Evolutionary conservation across 2,113 vertebrate species (phyloP), one percentile per base, ranked within the genome.

Genomic region (Alethe diademata): DNA sequence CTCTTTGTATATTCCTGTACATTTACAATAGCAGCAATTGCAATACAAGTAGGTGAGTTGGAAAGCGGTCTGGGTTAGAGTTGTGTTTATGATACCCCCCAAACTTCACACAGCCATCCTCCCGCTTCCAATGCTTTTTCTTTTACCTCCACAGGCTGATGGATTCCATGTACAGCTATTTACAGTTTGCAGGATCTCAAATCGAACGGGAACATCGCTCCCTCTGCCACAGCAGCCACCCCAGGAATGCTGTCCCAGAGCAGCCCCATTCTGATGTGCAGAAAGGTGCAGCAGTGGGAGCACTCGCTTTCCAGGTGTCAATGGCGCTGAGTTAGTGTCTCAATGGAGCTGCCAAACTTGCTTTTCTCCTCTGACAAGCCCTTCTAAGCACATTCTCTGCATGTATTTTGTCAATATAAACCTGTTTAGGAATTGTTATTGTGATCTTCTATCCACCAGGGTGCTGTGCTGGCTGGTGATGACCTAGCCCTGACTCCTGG

Each of bases 11-110:
- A 92, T 66, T 95, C 93, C 67, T 14, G 89, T 92, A 97, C 92
- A 96, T 95, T 95, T 96, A 95, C 88, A 97, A 92, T 94, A 97
- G 97, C 96, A 97, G 97, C 96, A 96, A 74, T 78, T 56, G 86
- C 5, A 0, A 90, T 62, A 93, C 50, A 33, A 79, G 85, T 92
- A 56, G 45, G 75, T 67, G 87, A 93, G 91, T 40, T 75, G 82
- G 56, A 57, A 91, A 93, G 92, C 3, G 0, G 62, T 47, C 84
- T 76, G 75, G 75, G 54, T 81, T 90, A 71, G 33, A 84, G 45
- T 25, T 72, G 38, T 70, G 28, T 38, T 81, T 57, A 17, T 19
- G 78, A 72, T 14, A 56, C 64, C 40, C 45, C 89, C 78, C 43
- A 53, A 51, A 82, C 67, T 65, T 71, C 75, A 67, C 76, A 90